Evolutionary conservation across 2,888 invertebrate genomes (phyloP), one percentile per base, ranked within the genome.

Genomic region (Melanophora roralis): DNA sequence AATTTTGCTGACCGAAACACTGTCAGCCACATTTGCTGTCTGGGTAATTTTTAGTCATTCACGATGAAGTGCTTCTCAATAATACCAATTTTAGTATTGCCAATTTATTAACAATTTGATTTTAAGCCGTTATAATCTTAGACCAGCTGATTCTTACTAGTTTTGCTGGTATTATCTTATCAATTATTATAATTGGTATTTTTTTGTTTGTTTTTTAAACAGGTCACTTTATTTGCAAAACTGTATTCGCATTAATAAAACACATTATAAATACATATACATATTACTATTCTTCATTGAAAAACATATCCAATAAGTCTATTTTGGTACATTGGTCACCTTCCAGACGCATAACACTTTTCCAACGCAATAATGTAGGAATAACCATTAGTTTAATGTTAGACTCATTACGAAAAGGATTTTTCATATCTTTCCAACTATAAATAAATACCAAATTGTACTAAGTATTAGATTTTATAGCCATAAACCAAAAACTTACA

Each of bases 321-420:
- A 91, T 86, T 68, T 95, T 93, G 69, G 91, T 91, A 84, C 94
- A 95, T 84, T 96, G 94, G 19, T 92, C 92, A 12, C 95, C 96
- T 87, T 94, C 93, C 14, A 97, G 90, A 74, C 94, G 92, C 85
- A 94, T 93, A 0, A 75, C 76, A 32, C 73, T 81, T 45, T 93
- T 93, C 92, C 92, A 95, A 84, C 92, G 92, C 14, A 95, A 88
- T 9, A 97, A 88, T 0, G 97, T 96, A 2, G 97, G 97, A 53
- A 97, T 92, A 11, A 94, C 93, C 88, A 93, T 93, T 19, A 97
- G 89, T 82, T 91, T 92, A 0, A 93, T 92, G 53, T 92, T 91
- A 49, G 90, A 84, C 86, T 96, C 94, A 27, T 92, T 94, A 72
- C 96, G 91, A 88, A 96, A 97, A 1, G 94, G 93, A 88, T 95